phyloP scores from a whole-genome alignment of 2,797 vertebrate species.

The Myiothlypis coronata region DNA sequence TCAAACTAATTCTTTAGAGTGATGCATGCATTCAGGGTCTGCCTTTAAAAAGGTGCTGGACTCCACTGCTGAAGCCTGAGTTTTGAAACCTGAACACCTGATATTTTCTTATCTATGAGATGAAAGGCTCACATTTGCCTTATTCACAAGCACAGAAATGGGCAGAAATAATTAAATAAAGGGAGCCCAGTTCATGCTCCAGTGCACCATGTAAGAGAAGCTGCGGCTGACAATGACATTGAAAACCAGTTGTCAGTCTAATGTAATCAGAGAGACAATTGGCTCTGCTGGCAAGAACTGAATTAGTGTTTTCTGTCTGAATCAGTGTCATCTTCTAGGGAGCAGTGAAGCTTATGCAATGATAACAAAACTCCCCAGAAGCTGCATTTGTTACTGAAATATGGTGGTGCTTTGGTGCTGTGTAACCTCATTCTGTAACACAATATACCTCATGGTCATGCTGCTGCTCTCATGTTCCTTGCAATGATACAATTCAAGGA shows the following conservation, averaged over 20 bases:
- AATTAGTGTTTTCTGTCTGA: constrained; percentile 64
- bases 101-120: neutral
- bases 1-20: neutral
- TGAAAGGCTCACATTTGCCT: neutral
- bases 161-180: constrained; percentile 62
- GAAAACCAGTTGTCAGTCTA: constrained; percentile 71
- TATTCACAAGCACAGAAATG: neutral
- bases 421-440: constrained; percentile 68
- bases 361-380: constrained; percentile 70
- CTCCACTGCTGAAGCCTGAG: neutral
- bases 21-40: neutral
- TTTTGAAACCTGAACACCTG: neutral
- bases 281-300: constrained; percentile 71
- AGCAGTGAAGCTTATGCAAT: constrained; percentile 60
- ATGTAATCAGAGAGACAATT: constrained; percentile 73
- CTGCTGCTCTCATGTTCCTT: constrained; percentile 54
- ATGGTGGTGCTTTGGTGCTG: constrained; percentile 67
- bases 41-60: neutral
- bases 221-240: constrained; percentile 56
- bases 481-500: constrained; percentile 55
- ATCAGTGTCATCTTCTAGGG: constrained; percentile 58
- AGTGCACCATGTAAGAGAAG: neutral
- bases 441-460: constrained; percentile 67
- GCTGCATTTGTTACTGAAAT: constrained; percentile 69
- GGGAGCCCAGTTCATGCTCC: constrained; percentile 37